Conservation (phyloP, 2,113 vertebrate genomes). For the Cynopterus brachyotis region DNA sequence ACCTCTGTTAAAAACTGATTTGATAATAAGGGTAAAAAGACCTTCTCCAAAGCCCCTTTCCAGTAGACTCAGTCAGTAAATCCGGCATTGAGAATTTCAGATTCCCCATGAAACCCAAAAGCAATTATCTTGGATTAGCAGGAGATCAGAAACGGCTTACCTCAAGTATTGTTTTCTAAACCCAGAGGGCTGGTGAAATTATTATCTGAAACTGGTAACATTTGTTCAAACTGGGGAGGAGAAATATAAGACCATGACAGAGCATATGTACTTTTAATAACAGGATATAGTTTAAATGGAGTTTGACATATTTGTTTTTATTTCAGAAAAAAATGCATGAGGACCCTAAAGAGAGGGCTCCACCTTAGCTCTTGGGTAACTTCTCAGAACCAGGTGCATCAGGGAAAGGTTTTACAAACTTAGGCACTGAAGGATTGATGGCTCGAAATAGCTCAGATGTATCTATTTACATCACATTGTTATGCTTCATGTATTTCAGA, state of each 20-base stretch:
- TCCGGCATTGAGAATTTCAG: slow-evolving; percentile 72
- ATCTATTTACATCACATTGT: not conserved
- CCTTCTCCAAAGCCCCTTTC: slow-evolving; percentile 27
- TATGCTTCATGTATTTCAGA: slow-evolving; percentile 4
- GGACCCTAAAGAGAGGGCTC: not conserved
- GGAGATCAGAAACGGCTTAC: slow-evolving; percentile 82
- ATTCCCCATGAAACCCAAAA: slow-evolving; percentile 79
- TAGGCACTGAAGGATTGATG: not conserved
- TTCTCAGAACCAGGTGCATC: slow-evolving; percentile 10
- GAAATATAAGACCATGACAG: not conserved
- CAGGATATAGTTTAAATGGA: not conserved
- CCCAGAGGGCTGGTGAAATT: slow-evolving; percentile 73
- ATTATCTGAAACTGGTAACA: slow-evolving; percentile 61
- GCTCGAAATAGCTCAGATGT: not conserved
- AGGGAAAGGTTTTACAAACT: not conserved
- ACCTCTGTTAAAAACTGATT: not conserved
- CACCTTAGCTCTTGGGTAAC: not conserved
- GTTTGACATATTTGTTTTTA: slow-evolving; percentile 43
- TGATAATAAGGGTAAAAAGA: not conserved
- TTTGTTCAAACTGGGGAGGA: slow-evolving; percentile 37
- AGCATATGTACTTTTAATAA: not conserved
- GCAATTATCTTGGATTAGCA: slow-evolving; percentile 87
- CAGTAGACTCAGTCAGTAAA: slow-evolving; percentile 48
- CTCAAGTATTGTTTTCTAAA: slow-evolving; percentile 82
- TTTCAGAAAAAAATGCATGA: not conserved